A percentile compares a stretch with the other conserved stretches of the same genome.
phyloP scores from a whole-genome alignment of 1,140 invertebrate species.

The Drosophila tristis region DNA sequence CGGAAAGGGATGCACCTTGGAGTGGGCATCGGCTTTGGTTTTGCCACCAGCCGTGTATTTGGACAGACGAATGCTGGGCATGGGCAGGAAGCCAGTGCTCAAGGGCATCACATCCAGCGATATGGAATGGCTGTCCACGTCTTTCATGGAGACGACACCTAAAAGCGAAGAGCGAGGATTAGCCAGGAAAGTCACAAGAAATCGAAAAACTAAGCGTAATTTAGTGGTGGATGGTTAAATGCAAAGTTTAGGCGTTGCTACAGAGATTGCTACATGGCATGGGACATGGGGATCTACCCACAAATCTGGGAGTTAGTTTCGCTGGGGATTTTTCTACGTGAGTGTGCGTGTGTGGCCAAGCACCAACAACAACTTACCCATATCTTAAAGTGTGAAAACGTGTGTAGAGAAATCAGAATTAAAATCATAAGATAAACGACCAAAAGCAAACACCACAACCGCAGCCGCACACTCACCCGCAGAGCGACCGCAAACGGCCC shows the following conservation, averaged over 20 bases:
- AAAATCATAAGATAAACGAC: conserved; percentile 52
- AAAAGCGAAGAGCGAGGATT: conserved; percentile 31
- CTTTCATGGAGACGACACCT: conserved; percentile 93
- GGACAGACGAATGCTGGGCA: conserved; percentile 94
- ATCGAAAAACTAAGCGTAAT: background rate
- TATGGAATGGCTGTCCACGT: conserved; percentile 89
- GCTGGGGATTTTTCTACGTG: conserved; percentile 12
- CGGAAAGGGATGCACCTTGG: conserved; percentile 92
- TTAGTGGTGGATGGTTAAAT: background rate
- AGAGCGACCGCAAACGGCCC: conserved; percentile 95
- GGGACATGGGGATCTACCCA: background rate
- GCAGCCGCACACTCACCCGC: conserved; percentile 86
- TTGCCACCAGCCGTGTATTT: conserved; percentile 94
- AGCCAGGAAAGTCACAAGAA: background rate
- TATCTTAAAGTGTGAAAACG: conserved; percentile 62
- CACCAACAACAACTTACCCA: conserved; percentile 59
- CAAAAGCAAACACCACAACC: conserved; percentile 3
- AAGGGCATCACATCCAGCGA: conserved; percentile 96
- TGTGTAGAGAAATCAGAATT: conserved; percentile 60
- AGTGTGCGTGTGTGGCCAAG: conserved; percentile 5
- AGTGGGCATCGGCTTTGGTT: conserved; percentile 87
- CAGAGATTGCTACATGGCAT: background rate
- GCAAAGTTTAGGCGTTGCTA: background rate
- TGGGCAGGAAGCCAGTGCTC: conserved; percentile 93
- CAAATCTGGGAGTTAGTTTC: background rate